Evolutionary conservation across 2,113 vertebrate species (phyloP).

Genomic region (Syrmaticus mikado): DNA sequence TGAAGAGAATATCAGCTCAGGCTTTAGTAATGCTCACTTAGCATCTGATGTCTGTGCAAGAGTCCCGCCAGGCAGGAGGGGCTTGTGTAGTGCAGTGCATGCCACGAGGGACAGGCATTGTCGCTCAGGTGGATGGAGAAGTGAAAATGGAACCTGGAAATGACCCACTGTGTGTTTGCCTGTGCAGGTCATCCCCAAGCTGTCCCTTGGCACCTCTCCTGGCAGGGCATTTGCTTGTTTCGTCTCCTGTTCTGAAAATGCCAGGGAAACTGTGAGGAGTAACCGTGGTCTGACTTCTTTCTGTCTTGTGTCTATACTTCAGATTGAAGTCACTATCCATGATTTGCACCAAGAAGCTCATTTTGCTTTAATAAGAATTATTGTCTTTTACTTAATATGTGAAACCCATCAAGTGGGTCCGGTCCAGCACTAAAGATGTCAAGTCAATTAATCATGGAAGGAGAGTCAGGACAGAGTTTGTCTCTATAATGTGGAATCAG

Average conservation of each 20-base stretch:
- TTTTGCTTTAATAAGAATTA: slow-evolving; percentile 15
- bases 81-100: fast-evolving
- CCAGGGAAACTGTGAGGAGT: not conserved
- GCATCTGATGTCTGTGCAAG: not conserved
- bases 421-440: not conserved
- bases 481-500: not conserved
- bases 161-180: not conserved
- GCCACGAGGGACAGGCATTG: fast-evolving
- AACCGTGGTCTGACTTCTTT: not conserved
- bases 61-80: fast-evolving
- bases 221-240: not conserved
- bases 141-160: not conserved
- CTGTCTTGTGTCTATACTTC: not conserved
- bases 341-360: not conserved
- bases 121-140: fast-evolving
- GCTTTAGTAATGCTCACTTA: not conserved
- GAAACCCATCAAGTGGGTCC: not conserved
- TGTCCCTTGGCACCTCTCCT: not conserved
- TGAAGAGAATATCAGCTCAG: not conserved
- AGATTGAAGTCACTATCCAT: not conserved
- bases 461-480: not conserved
- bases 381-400: not conserved
- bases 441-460: slow-evolving; percentile 4
- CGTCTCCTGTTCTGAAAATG: not conserved
- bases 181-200: not conserved